These are phyloP conservation scores for Eumacrocentrus americanus DNA, from an alignment of 2,888 invertebrate genomes.

Conservation along the genomic window DNA sequence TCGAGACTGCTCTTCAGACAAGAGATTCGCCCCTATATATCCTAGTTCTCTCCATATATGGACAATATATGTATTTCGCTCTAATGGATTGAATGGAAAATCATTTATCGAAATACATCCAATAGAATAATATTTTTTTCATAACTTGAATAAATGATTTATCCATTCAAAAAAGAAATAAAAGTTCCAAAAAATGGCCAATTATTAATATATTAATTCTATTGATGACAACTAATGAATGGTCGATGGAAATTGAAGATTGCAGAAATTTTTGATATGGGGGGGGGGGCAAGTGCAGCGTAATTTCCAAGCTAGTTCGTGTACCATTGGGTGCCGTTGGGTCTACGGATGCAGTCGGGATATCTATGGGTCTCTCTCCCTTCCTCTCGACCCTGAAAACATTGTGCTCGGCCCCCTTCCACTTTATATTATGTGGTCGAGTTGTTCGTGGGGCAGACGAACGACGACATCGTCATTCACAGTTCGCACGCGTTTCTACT, in stretches of 20 bases:
- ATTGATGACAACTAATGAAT: no score
- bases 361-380: conserved; percentile 8
- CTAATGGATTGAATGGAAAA: background rate
- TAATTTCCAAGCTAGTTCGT: background rate
- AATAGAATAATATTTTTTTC: no score
- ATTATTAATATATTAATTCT: no score
- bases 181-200: no score
- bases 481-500: conserved; percentile 28
- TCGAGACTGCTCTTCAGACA: conserved; percentile 15
- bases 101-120: no score
- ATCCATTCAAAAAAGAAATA: no score
- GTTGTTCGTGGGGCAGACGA: conserved; percentile 27
- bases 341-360: background rate
- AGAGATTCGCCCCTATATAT: conserved; percentile 25
- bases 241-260: no score
- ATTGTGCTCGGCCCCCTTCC: conserved; percentile 21
- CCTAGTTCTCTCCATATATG: background rate
- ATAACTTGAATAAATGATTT: no score
- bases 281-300: background rate
- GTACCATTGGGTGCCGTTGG: background rate
- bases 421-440: conserved; percentile 27
- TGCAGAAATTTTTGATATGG: background rate
- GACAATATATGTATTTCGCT: no score
- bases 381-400: conserved; percentile 21
- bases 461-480: conserved; percentile 39